phyloP scores from a whole-genome alignment of 2,888 invertebrate genomes.

The Leucophenga montana region DNA sequence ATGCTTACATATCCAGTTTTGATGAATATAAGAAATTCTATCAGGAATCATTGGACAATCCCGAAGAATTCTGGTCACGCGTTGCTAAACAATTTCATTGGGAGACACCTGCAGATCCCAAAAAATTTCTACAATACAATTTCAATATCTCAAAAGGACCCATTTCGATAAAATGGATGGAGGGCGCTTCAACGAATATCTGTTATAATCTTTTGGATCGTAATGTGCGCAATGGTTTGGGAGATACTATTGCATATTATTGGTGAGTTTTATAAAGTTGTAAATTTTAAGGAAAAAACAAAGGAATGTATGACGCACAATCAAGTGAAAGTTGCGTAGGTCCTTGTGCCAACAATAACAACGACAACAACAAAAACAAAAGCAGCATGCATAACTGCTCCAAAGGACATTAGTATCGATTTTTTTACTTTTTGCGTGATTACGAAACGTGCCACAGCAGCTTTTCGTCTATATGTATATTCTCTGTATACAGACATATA shows the following conservation, averaged over 20 bases:
- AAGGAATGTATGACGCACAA: neutral
- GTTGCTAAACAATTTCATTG: conserved; percentile 95
- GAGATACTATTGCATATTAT: conserved; percentile 93
- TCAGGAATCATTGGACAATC: conserved; percentile 88
- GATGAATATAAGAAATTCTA: conserved; percentile 88
- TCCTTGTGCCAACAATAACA: conserved; percentile 17
- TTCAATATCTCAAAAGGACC: conserved; percentile 92
- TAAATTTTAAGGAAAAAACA: neutral
- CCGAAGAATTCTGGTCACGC: conserved; percentile 93
- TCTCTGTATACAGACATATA: neutral
- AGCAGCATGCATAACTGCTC: neutral
- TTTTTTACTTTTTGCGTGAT: conserved; percentile 46
- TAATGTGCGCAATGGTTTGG: conserved; percentile 89
- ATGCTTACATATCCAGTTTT: conserved; percentile 80
- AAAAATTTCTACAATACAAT: conserved; percentile 90
- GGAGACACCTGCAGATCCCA: conserved; percentile 84
- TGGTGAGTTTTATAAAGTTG: conserved; percentile 81
- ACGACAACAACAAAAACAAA: conserved; percentile 4
- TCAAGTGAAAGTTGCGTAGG: conserved; percentile 36
- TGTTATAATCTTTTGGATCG: conserved; percentile 96
- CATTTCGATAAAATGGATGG: conserved; percentile 94
- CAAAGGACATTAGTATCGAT: conserved; percentile 6
- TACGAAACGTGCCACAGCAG: conserved; percentile 40
- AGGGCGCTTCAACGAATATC: conserved; percentile 94
- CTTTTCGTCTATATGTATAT: neutral